Conservation (phyloP, 2,797 vertebrate species). For the Rhinophrynus dorsalis region DNA sequence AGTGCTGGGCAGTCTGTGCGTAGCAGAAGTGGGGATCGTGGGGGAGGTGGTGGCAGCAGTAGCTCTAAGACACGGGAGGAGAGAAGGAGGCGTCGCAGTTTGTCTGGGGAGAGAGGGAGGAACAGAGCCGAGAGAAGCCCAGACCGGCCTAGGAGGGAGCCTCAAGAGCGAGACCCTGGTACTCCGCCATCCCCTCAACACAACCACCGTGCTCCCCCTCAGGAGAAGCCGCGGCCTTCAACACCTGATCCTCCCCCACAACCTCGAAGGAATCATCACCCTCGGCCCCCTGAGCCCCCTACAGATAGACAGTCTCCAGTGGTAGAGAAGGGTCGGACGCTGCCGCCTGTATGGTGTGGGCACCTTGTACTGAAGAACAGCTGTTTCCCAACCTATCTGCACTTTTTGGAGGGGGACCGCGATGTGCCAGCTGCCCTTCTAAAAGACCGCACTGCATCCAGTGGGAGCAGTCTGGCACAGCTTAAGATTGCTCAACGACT, state of each 20-base stretch:
- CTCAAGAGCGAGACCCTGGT: conserved; percentile 24
- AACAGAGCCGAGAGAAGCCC: conserved; percentile 77
- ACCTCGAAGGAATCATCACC: conserved; percentile 75
- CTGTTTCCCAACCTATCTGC: conserved; percentile 94
- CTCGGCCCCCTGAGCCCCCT: conserved; percentile 69
- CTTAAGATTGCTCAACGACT: conserved; percentile 97
- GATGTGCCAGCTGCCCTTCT: conserved; percentile 82
- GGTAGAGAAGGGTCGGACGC: conserved; percentile 83
- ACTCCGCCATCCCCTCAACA: conserved; percentile 41
- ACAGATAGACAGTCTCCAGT: conserved; percentile 71
- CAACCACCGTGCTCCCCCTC: conserved; percentile 75
- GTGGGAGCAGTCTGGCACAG: conserved; percentile 77
- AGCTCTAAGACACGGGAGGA: conserved; percentile 76
- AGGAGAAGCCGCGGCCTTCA: conserved; percentile 73
- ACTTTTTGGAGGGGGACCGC: conserved; percentile 89
- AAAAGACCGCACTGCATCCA: conserved; percentile 72
- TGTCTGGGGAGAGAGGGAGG: conserved; percentile 75
- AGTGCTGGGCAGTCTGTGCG: conserved; percentile 79
- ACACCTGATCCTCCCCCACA: conserved; percentile 79
- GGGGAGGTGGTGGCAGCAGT: conserved; percentile 72
- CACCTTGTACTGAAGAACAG: conserved; percentile 96
- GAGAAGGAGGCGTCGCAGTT: conserved; percentile 78
- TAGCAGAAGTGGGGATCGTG: conserved; percentile 88
- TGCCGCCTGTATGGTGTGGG: conserved; percentile 88
- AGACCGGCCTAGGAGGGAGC: conserved; percentile 75